Evolutionary conservation across 2,113 vertebrate species (phyloP).

Genomic region (Menidia beryllina): DNA sequence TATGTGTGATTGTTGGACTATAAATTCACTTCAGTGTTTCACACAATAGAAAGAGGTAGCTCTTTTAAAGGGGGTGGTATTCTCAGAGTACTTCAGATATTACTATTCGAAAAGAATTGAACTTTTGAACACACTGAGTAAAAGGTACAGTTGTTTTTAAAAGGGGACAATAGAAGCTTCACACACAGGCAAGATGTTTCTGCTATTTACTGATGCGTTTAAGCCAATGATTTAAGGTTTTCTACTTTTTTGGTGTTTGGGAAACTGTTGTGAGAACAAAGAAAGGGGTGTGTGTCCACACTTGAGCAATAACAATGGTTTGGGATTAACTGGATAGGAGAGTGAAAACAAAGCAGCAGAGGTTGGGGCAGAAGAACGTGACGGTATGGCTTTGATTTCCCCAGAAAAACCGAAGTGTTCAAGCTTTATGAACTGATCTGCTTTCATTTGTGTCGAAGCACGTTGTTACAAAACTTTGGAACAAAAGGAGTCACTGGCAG

Average conservation of each 20-base stretch:
- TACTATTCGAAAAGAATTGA: not conserved
- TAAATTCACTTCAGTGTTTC: not conserved
- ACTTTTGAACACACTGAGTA: not conserved
- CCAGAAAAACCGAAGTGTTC: not conserved
- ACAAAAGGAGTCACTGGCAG: not conserved
- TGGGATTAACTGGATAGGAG: not conserved
- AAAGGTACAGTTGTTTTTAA: not conserved
- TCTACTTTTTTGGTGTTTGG: no score
- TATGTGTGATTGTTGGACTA: conserved; percentile 12
- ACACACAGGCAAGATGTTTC: no score
- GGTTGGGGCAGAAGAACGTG: not conserved
- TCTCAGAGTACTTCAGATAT: no score
- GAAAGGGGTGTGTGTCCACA: not conserved
- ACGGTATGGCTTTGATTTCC: no score
- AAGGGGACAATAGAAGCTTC: no score
- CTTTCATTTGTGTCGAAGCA: not conserved
- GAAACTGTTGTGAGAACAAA: no score
- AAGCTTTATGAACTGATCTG: not conserved
- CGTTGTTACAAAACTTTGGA: not conserved
- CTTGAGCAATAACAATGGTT: not conserved
- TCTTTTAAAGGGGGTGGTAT: no score
- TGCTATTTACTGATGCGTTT: no score
- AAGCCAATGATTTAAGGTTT: no score
- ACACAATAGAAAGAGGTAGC: no score
- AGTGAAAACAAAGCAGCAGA: no score